Conservation (phyloP, 2,888 invertebrate genomes). For the Xylota segnis region DNA sequence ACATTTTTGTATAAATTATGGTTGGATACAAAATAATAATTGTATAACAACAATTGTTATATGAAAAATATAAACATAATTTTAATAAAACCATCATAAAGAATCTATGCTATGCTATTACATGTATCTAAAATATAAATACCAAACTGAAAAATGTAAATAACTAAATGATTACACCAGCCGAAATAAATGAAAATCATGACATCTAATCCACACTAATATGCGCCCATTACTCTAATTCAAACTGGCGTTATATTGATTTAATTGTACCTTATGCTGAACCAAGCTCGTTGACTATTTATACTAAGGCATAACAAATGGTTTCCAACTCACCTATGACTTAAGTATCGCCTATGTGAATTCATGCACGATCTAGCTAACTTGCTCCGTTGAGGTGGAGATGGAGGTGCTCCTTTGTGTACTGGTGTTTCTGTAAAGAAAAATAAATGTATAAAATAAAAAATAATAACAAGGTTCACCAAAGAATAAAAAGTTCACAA, state of each 20-base stretch:
- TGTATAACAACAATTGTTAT: no score
- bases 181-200: no score
- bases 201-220: no score
- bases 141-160: not conserved
- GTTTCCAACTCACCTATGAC: slow-evolving; percentile 89
- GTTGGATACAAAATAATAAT: no score
- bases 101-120: not conserved
- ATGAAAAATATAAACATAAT: not conserved
- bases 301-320: not conserved
- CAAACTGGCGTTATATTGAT: slow-evolving; percentile 56
- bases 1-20: no score
- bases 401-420: slow-evolving; percentile 94
- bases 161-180: no score
- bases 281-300: slow-evolving; percentile 14
- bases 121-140: not conserved
- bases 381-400: slow-evolving; percentile 88
- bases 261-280: slow-evolving; percentile 13
- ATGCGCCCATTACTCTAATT: no score
- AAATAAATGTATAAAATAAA: slow-evolving; percentile 40
- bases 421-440: slow-evolving; percentile 94
- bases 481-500: not conserved
- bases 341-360: slow-evolving; percentile 93
- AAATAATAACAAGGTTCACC: slow-evolving; percentile 17
- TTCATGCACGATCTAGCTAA: slow-evolving; percentile 94
- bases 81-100: not conserved